These are phyloP conservation scores for Clinocottus analis DNA, from an alignment of 2,113 vertebrate species.

Conservation along the genomic window DNA sequence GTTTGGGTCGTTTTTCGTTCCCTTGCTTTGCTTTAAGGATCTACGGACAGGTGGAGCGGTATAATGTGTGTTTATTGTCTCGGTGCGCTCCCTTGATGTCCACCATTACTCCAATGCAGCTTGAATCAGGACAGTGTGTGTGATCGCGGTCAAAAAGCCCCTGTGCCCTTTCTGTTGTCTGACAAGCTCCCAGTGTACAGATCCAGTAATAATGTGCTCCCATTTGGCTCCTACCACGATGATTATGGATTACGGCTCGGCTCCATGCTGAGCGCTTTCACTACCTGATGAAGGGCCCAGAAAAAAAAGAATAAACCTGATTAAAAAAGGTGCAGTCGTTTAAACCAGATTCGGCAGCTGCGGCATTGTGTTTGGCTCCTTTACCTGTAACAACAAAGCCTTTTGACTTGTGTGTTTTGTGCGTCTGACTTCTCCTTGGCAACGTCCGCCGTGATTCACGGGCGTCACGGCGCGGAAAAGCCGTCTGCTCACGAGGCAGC, in stretches of 20 bases:
- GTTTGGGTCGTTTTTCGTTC: too few species aligned
- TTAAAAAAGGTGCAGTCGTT: background rate
- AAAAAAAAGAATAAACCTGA: background rate
- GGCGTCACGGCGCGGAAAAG: constrained; percentile 1
- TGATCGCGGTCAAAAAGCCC: too few species aligned
- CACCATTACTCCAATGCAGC: too few species aligned
- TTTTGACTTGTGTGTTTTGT: constrained; percentile 27
- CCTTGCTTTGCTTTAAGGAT: too few species aligned
- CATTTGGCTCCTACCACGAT: too few species aligned
- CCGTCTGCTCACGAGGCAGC: constrained; percentile 39
- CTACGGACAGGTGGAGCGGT: too few species aligned
- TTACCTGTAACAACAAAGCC: constrained; percentile 12
- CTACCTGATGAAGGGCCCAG: background rate
- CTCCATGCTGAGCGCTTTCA: background rate
- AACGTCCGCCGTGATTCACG: constrained; percentile 23
- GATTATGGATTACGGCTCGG: background rate
- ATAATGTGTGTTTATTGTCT: too few species aligned
- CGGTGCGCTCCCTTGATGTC: too few species aligned
- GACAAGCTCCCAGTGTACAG: too few species aligned
- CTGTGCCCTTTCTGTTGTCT: too few species aligned
- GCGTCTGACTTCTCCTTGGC: constrained; percentile 18
- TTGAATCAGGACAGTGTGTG: too few species aligned
- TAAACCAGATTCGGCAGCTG: background rate
- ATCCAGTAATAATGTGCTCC: too few species aligned
- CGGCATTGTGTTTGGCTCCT: background rate